Evolutionary conservation across 2,797 vertebrate genomes (phyloP), one percentile per base, ranked within the genome.

Genomic region (Glossophaga mutica): DNA sequence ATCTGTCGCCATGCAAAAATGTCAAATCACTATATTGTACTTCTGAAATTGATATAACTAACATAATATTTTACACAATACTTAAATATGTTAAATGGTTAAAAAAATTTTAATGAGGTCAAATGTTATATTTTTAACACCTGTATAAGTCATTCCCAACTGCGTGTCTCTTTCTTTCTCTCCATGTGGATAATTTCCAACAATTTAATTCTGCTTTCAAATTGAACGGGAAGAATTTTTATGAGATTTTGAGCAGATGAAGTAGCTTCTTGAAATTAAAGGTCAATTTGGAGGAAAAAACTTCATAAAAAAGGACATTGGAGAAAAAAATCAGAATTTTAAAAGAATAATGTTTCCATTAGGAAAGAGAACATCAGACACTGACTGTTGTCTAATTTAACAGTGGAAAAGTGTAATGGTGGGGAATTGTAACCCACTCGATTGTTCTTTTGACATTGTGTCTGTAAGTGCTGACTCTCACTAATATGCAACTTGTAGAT

Each of bases 81-180:
- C 57, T 44, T 83, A 57, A 62, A 16, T 77, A 24, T 46, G 57
- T 65, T 83, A 16, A 84, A 83, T 34, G 16, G 11, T 65, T 83
- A 9, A 22, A 65, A 44, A 42, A 42, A 18, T 5, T n/a, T 48
- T 71, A 95, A 96, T 76, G 67, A 83, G 29, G 55, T 91, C 55
- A 94, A 94, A 82, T 39, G 16, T 91, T 94, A 21, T 34, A 92
- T 81, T 91, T 93, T 85, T n/a, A 86, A 73, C 44, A 82, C 26
- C 37, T 87, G 37, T 81, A 46, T 29, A 76, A 89, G 67, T 82
- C 59, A 52, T 44, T 59, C 34, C 37, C 39, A 55, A 44, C 5
- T 87, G 15, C 18, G 1, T 67, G 9, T 39, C 34, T 48, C 42
- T 91, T 87, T 67, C 37, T 95, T 94, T 96, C 52, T 59, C 22